Conservation (phyloP, 2,888 invertebrate species). For the Tachystola acroxantha region DNA sequence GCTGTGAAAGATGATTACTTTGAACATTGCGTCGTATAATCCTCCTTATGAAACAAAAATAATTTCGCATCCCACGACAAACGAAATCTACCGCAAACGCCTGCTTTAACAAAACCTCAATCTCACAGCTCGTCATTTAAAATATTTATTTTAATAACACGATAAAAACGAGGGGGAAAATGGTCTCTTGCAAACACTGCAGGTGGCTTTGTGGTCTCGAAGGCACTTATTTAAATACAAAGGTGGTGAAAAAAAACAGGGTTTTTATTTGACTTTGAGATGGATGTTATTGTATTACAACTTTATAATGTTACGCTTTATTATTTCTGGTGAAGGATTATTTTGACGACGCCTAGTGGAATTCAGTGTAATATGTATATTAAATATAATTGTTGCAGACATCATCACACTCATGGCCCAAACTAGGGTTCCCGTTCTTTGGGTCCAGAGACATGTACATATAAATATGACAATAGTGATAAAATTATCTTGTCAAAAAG, state of each 20-base stretch:
- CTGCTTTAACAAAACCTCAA: constrained; percentile 25
- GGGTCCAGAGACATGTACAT: too few species aligned
- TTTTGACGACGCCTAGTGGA: too few species aligned
- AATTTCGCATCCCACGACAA: constrained; percentile 28
- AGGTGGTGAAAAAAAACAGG: constrained; percentile 11
- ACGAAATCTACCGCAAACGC: constrained; percentile 26
- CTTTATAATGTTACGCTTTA: too few species aligned
- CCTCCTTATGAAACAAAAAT: constrained; percentile 30
- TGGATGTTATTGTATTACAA: background rate
- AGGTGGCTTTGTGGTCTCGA: constrained; percentile 23
- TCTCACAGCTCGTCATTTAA: constrained; percentile 38
- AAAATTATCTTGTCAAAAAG: too few species aligned
- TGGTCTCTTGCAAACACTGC: constrained; percentile 21
- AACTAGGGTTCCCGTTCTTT: too few species aligned
- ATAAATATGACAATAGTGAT: too few species aligned
- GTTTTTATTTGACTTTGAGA: constrained; percentile 3
- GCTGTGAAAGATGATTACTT: constrained; percentile 13
- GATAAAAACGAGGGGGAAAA: constrained; percentile 24
- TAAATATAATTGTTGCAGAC: too few species aligned
- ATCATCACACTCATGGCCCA: too few species aligned
- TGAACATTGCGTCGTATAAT: constrained; percentile 14
- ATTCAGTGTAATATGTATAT: too few species aligned
- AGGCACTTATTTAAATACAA: constrained; percentile 21
- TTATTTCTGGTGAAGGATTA: too few species aligned
- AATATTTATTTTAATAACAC: constrained; percentile 45